These are phyloP conservation scores for Papilio xuthus DNA, from an alignment of 1,140 invertebrate genomes.

Conservation along the genomic window DNA sequence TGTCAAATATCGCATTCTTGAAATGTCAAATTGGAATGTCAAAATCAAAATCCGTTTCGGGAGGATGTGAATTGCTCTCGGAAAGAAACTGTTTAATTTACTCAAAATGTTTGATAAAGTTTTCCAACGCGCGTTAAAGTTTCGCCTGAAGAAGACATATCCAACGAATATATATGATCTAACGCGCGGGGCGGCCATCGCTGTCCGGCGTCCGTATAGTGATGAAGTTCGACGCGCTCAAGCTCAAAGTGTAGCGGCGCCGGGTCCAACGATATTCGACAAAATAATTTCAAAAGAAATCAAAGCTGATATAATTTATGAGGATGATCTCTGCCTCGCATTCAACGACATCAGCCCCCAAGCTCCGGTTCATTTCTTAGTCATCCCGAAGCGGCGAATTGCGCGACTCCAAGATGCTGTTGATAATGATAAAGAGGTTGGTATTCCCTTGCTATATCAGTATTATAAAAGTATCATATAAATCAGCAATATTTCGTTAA, in stretches of 20 bases:
- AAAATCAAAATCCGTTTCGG: slow-evolving; percentile 24
- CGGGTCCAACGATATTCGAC: slow-evolving; percentile 87
- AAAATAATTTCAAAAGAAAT: slow-evolving; percentile 91
- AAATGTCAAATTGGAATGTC: slow-evolving; percentile 32
- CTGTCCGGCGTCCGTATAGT: slow-evolving; percentile 67
- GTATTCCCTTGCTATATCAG: background rate
- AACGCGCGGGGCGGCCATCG: slow-evolving; percentile 66
- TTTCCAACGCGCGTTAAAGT: slow-evolving; percentile 72
- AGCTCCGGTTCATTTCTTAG: slow-evolving; percentile 92
- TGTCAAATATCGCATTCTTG: slow-evolving; percentile 14
- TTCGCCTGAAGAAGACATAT: slow-evolving; percentile 71
- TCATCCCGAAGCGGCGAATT: slow-evolving; percentile 90
- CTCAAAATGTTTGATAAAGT: slow-evolving; percentile 77
- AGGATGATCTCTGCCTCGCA: slow-evolving; percentile 90
- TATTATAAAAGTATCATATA: background rate
- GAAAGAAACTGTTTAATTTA: slow-evolving; percentile 38
- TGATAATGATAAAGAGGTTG: slow-evolving; percentile 75
- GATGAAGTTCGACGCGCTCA: slow-evolving; percentile 75
- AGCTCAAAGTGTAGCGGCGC: slow-evolving; percentile 55
- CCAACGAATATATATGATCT: slow-evolving; percentile 77
- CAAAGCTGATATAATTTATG: slow-evolving; percentile 90
- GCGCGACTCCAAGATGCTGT: slow-evolving; percentile 82
- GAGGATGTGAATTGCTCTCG: slow-evolving; percentile 42
- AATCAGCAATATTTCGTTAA: background rate
- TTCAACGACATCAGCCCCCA: slow-evolving; percentile 90